Evolutionary conservation across 2,888 invertebrate species (phyloP), one percentile per base, ranked within the genome.

Genomic region (Brenthis daphne): DNA sequence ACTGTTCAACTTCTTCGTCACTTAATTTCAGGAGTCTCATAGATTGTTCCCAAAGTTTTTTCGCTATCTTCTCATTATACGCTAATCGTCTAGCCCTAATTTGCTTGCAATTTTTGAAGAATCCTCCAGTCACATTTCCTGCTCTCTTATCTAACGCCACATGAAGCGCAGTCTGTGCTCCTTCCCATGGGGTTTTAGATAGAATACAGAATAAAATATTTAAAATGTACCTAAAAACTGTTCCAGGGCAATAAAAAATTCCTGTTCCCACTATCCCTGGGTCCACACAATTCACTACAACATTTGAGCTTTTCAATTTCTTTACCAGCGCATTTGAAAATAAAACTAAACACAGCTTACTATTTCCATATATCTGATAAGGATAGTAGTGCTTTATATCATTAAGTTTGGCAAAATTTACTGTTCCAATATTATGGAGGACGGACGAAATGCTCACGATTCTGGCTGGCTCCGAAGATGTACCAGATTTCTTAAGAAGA

Each of bases 221-320:
- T 74, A 95, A 70, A 0, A 95, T 93, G 0, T 20, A 0, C 0
- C 82, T 84, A 65, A 93, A 88, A 80, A 93, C 0, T 93, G 87
- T 69, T 94, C 75, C 75, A 0, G 60, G 1, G 3, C 75, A 75
- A 2, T 77, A 90, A 94, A 95, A 96, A 54, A 97, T 96, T 24
- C 94, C 95, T 0, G 96, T 96, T 75, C 96, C 95, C 55, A 96
- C 95, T 84, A 95, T 93, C 12, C 98, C 97, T 0, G 98, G 98
- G 87, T 97, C 97, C n/a, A 97, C 89, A 57, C 66, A 74, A 80
- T 97, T 97, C 0, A 95, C 95, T 0, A 96, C 96, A 0, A 97
- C 95, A 47, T 94, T 94, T 0, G 94, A 86, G 4, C 94, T 83
- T 78, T 90, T 87, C 77, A 96, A 79, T 1, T 93, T 94, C 85